phyloP scores from a whole-genome alignment of 2,113 vertebrate genomes.

The Zosterops japonicus region DNA sequence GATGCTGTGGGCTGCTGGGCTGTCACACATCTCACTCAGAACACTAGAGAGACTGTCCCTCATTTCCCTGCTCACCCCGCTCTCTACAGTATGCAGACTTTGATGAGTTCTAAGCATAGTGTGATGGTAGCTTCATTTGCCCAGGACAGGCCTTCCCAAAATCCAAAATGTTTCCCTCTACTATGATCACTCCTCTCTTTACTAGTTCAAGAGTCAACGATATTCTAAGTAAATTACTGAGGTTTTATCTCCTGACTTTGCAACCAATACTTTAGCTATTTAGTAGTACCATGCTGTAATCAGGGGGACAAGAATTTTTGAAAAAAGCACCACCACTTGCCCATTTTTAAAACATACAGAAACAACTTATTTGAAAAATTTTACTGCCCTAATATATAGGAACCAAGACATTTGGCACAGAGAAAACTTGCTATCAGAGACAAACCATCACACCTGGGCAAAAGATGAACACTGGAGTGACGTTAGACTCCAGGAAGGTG shows the following conservation, averaged over 20 bases:
- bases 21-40: rapidly evolving
- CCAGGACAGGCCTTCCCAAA: not conserved
- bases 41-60: not conserved
- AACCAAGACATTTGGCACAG: not conserved
- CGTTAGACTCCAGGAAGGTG: not conserved
- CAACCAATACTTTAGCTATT: not conserved
- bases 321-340: not conserved
- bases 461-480: not conserved
- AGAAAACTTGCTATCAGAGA: not conserved
- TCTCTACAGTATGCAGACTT: not conserved
- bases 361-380: not conserved
- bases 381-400: not conserved
- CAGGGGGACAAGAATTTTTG: not conserved
- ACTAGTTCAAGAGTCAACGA: not conserved
- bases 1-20: not conserved
- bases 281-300: not conserved
- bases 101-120: not conserved
- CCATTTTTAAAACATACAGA: not conserved
- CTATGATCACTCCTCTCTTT: not conserved
- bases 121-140: not conserved
- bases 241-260: not conserved
- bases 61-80: not conserved
- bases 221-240: not conserved
- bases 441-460: not conserved
- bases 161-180: not conserved